Base-by-base conservation (phyloP, 2,113 vertebrate genomes). In the Hystrix brachyura region DNA sequence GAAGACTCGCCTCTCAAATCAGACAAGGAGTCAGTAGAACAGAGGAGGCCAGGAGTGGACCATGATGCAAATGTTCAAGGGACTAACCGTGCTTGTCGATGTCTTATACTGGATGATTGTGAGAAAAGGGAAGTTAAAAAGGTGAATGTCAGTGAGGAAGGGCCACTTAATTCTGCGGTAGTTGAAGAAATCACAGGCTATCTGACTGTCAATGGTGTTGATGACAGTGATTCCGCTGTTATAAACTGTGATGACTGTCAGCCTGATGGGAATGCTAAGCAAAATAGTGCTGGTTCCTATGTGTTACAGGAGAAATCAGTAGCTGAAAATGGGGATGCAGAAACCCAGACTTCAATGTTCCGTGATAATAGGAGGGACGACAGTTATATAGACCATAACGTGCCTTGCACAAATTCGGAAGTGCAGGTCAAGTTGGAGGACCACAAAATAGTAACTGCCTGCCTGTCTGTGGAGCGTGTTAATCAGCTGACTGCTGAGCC, bases 331-430 rank as follows among this genome's bases (percentile, higher is more conserved):
- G 98, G 98, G 97, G 98, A 98, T 95, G 98, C 97, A 53, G 97
- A 98, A 94, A 98, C 98, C 97, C 99, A 97, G 89, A 98, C 98
- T 98, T 98, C 98, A 0, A 94, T 98, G 96, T 98, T 99, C 98
- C 98, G 99, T 95, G 99, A 99, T n/a, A 99, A 99, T 97, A 99
- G 98, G 98, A 99, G 99, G 98, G 98, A 98, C 62, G 99, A 98
- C 97, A 98, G 98, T 88, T 98, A 98, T 97, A 98, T 99, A 97
- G 99, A 99, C 98, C 99, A 99, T 98, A 98, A 99, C 97, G 99
- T 99, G 99, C 99, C 99, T 99, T 99, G 99, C 99, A 99, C 98
- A 98, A 99, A 99, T 98, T 99, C 99, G 98, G 98, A 99, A 97
- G 99, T 98, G 98, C 99, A 99, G 98, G 98, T 98, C 97, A 98